Evolutionary conservation across 2,113 vertebrate species (phyloP).

Genomic region (Crotalus viridis): DNA sequence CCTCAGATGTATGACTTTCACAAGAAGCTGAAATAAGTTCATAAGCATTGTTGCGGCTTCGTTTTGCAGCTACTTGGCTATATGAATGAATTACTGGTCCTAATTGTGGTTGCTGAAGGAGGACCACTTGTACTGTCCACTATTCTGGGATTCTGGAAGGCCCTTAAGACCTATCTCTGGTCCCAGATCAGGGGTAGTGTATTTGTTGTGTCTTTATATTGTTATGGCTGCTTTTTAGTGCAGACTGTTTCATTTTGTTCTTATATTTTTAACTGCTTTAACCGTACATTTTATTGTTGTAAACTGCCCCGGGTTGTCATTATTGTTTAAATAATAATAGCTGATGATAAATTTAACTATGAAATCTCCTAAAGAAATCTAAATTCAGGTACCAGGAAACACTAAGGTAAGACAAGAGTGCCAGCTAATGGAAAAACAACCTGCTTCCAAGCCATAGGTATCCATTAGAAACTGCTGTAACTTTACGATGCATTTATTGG

Average conservation of each 20-base stretch:
- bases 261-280: background rate
- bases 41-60: background rate
- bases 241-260: background rate
- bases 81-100: background rate
- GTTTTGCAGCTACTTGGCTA: background rate
- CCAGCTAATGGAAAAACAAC: background rate
- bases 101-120: background rate
- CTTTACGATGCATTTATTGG: background rate
- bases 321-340: background rate
- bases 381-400: background rate
- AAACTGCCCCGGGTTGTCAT: background rate
- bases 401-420: background rate
- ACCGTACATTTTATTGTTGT: background rate
- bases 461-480: background rate
- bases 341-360: background rate
- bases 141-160: background rate
- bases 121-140: background rate
- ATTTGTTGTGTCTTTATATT: background rate
- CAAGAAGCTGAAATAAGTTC: background rate
- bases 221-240: background rate
- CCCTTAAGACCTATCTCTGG: background rate
- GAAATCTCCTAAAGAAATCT: background rate
- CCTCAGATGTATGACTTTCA: background rate
- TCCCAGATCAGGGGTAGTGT: background rate
- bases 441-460: background rate